Evolutionary conservation across 2,888 invertebrate genomes (phyloP), one percentile per base, ranked within the genome.

Genomic region (Aricia artaxerxes): DNA sequence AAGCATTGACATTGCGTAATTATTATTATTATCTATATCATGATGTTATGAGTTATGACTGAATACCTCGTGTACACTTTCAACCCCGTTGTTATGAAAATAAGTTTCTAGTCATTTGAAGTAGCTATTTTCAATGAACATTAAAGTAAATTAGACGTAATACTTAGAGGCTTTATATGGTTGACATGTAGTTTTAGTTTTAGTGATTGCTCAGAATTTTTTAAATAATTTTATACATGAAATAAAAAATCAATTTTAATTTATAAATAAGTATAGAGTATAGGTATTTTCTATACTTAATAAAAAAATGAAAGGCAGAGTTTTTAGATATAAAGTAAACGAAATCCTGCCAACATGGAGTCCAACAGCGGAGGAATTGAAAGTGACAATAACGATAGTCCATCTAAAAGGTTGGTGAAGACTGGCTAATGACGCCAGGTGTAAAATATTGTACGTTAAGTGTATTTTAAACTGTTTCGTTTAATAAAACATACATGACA

Each of bases 321-420:
- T 77, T 57, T 77, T 38, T 38, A 76, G 31, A 60, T 64, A 64
- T 24, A 78, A 35, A n/a, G 49, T 31, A 38, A 78, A 64, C 61
- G 24, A 44, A 78, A 57, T 82, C 81, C 82, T 82, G 81, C 81
- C 81, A 82, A 79, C 40, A 78, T 69, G 75, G 79, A 76, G 76
- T 81, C 83, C 81, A 81, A 79, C 81, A 80, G 78, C 77, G 44
- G 78, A 75, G 81, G 83, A 82, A 83, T 83, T 83, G 82, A 81
- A 73, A 75, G 73, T 77, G 83, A 83, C 83, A 83, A 83, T 82
- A 83, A 82, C 53, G 78, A 40, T 69, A 40, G 57, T 78, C 79
- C 77, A 72, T 53, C 75, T 76, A 53, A 76, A 57, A 6, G 53
- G 24, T 57, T 76, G 49, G 75, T 53, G 75, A 53, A 2, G 53